These are phyloP conservation scores for Corythaeola cristata DNA, from an alignment of 2,113 vertebrate species.

Conservation along the genomic window DNA sequence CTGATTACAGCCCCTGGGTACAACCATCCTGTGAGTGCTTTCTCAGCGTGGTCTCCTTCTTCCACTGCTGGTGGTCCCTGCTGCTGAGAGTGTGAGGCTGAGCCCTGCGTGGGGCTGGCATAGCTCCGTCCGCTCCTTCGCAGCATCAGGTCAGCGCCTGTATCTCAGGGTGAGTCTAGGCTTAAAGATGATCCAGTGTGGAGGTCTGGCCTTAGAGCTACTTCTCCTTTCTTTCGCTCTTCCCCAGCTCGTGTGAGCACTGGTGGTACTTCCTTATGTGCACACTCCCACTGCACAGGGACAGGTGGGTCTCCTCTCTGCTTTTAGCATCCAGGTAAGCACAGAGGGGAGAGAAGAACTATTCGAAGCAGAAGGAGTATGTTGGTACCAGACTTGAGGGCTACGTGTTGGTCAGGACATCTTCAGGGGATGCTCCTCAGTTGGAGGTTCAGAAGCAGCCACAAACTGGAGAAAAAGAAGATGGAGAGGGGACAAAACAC, in stretches of 20 bases:
- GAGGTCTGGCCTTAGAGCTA: background rate
- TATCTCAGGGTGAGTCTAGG: background rate
- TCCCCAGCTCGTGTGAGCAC: background rate
- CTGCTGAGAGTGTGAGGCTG: background rate
- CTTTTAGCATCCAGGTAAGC: background rate
- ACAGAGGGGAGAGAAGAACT: background rate
- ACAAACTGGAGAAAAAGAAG: background rate
- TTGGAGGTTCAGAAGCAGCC: background rate
- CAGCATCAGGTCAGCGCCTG: background rate
- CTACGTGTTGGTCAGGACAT: background rate
- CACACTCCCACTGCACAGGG: background rate
- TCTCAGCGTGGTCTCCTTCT: background rate
- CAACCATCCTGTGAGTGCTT: background rate
- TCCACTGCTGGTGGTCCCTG: background rate
- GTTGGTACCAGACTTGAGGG: background rate
- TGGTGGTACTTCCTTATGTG: background rate
- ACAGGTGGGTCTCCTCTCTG: background rate
- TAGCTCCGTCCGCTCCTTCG: rapidly evolving
- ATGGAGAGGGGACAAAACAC: background rate
- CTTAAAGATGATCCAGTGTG: background rate
- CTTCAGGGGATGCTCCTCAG: background rate
- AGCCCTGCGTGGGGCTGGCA: background rate
- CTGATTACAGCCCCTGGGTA: background rate
- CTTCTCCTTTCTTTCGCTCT: background rate
- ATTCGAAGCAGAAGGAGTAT: background rate